Conservation (phyloP, 2,888 invertebrate species). For the Smittia aterrima region DNA sequence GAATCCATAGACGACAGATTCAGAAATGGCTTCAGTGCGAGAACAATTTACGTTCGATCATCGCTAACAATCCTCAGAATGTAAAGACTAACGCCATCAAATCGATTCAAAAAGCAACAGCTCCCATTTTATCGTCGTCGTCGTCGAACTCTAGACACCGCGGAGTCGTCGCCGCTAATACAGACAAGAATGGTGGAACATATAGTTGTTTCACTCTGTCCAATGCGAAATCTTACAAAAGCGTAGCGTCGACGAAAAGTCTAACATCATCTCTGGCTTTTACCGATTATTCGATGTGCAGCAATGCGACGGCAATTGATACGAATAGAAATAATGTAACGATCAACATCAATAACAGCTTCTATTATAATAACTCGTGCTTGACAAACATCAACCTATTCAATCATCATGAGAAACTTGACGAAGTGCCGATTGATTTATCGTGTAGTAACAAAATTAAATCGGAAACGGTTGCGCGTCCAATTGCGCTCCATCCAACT, state of each 20-base stretch:
- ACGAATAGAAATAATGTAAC: background rate
- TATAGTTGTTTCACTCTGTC: slow-evolving; percentile 40
- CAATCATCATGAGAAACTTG: background rate
- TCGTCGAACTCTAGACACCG: slow-evolving; percentile 45
- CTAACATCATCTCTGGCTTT: slow-evolving; percentile 25
- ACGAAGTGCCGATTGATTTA: slow-evolving; percentile 30
- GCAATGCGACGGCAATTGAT: slow-evolving; percentile 8
- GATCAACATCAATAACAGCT: slow-evolving; percentile 14
- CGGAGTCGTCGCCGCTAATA: slow-evolving; percentile 47
- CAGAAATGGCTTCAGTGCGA: slow-evolving; percentile 91
- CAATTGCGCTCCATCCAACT: slow-evolving; percentile 17
- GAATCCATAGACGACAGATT: slow-evolving; percentile 84
- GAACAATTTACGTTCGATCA: slow-evolving; percentile 71
- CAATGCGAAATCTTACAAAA: slow-evolving; percentile 29
- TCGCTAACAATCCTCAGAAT: slow-evolving; percentile 55
- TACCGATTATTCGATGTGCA: background rate
- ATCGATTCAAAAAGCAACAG: slow-evolving; percentile 45
- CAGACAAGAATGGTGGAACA: slow-evolving; percentile 31
- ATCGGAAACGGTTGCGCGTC: slow-evolving; percentile 27
- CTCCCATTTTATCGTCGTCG: slow-evolving; percentile 33
- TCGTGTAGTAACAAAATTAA: slow-evolving; percentile 33
- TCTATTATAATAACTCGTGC: slow-evolving; percentile 22
- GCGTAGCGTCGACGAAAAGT: slow-evolving; percentile 35
- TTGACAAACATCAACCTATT: background rate
- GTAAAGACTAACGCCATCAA: slow-evolving; percentile 38